Base-by-base conservation (phyloP, 2,797 vertebrate genomes). In the Urocyon cinereoargenteus region DNA sequence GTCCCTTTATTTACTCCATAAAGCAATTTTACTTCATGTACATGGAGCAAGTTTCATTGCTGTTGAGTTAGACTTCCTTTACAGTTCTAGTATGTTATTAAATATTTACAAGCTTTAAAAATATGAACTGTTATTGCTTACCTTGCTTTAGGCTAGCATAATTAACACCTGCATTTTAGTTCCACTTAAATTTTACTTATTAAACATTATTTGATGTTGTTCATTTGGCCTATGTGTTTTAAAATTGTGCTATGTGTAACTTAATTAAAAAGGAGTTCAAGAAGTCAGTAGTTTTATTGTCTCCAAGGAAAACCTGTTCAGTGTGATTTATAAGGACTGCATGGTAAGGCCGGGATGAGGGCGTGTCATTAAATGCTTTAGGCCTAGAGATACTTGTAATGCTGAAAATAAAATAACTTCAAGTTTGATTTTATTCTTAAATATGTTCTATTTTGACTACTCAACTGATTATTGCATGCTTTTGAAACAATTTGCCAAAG, bases 41-140 rank as follows among this genome's bases (percentile, higher is more conserved):
- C 14, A 51, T 73, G 14, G 28, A 81, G 34, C 28, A 78, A 89
- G 51, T 6, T 81, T 81, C 7, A 85, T 49, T 64, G 49, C 15
- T 59, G 51, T 62, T 66, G 18, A 61, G 4, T 59, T 75, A 59
- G 34, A 68, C 15, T 82, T 70, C 22, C 26, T 34, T 96, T 92
- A 55, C 0, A 92, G 18, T 75, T 92, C n/a, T 89, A 66, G 34
- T 85, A 72, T 61, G 31, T 64, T 89, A 89, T 94, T 84, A 92
- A 89, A 79, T 91, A 89, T 94, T 92, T 61, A 81, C 31, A 75
- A 26, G 36, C 88, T 85, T 85, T 87, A 85, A 85, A 92, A 79
- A 81, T 96, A 91, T 91, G 70, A 86, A 94, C 62, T 85, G 8
- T 21, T 66, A 81, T 86, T 92, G 64, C 40, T 81, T 89, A 89